A percentile compares a stretch with the other conserved stretches of the same genome.
These are phyloP conservation scores for Gracilinanus agilis DNA, from an alignment of 2,113 vertebrate species.

Conservation along the genomic window DNA sequence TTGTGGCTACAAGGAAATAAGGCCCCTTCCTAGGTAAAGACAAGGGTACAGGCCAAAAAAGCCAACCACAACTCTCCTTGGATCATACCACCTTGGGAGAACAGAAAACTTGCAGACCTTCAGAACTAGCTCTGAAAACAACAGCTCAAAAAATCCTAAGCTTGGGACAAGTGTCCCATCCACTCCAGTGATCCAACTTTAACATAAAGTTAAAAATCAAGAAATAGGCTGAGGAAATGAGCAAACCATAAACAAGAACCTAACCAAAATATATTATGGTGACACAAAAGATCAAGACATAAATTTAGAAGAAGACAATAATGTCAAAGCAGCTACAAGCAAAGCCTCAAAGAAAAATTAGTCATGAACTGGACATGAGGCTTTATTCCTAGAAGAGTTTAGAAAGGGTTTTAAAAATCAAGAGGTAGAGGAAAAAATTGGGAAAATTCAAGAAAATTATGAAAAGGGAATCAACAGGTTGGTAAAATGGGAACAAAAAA, in stretches of 20 bases:
- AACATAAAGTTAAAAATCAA: background rate
- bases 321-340: background rate
- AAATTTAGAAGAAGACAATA: background rate
- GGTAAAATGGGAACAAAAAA: background rate
- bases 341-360: background rate
- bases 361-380: background rate
- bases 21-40: no score
- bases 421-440: background rate
- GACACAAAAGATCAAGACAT: background rate
- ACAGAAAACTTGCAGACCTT: background rate
- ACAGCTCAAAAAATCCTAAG: background rate
- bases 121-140: background rate
- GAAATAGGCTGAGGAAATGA: no score
- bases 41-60: background rate
- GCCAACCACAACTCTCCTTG: background rate
- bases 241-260: background rate
- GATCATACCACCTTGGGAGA: background rate
- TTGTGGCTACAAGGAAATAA: background rate
- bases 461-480: background rate
- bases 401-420: background rate
- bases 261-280: background rate
- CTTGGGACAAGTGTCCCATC: background rate
- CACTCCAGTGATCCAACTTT: no score
- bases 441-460: background rate
- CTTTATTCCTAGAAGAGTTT: background rate